Percentiles rank a stretch among this genome's conserved stretches.
These are phyloP conservation scores for Propsilocerus akamusi DNA, from an alignment of 1,140 invertebrate genomes.

Conservation along the genomic window DNA sequence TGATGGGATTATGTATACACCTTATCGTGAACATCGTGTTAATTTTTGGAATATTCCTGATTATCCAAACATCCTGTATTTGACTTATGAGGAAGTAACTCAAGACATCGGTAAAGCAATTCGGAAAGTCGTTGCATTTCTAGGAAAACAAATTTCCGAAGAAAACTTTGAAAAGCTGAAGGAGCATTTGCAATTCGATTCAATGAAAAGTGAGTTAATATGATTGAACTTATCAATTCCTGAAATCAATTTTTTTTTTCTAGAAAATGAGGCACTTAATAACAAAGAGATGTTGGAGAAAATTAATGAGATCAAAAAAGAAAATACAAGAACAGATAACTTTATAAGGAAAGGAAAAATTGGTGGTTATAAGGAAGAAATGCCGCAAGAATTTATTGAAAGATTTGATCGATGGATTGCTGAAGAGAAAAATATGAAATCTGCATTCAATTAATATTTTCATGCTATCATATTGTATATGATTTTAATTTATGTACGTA, in stretches of 20 bases:
- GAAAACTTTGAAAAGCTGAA: constrained; percentile 29
- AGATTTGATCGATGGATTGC: constrained; percentile 26
- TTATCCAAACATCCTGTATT: constrained; percentile 34
- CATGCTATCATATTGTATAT: constrained; percentile 9
- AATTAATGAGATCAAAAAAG: background rate
- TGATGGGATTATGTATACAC: constrained; percentile 32
- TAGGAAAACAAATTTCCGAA: constrained; percentile 28
- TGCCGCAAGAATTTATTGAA: constrained; percentile 30
- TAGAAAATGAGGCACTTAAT: constrained; percentile 19
- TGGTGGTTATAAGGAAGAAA: constrained; percentile 41
- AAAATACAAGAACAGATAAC: constrained; percentile 7
- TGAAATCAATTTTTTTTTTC: constrained; percentile 49
- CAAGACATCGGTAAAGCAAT: constrained; percentile 38
- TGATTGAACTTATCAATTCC: constrained; percentile 5
- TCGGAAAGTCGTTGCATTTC: constrained; percentile 32
- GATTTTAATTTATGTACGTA: background rate
- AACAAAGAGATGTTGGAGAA: background rate
- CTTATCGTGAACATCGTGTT: constrained; percentile 38
- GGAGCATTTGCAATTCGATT: constrained; percentile 43
- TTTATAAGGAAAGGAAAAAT: constrained; percentile 43
- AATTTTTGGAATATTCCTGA: constrained; percentile 34
- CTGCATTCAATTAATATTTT: too few species aligned
- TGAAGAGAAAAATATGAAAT: too few species aligned
- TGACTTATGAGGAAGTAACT: constrained; percentile 49
- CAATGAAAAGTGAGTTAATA: constrained; percentile 29